These are phyloP conservation scores for Epinotia nisella DNA, from an alignment of 2,888 invertebrate species.

Conservation along the genomic window DNA sequence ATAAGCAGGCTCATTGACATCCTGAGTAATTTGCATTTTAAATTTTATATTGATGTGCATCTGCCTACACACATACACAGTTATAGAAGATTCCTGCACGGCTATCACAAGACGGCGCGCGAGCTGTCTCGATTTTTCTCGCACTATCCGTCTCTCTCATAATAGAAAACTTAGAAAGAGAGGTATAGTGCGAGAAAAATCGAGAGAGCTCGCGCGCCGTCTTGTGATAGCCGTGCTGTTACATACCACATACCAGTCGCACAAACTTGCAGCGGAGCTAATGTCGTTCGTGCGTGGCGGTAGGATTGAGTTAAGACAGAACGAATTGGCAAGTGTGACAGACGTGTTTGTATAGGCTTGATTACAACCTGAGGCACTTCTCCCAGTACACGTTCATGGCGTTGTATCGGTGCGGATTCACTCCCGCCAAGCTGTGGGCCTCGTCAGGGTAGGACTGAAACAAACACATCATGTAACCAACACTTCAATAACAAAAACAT, in stretches of 20 bases:
- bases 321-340: constrained; percentile 22
- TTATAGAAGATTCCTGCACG: neutral
- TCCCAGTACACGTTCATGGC: constrained; percentile 92
- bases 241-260: neutral
- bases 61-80: neutral
- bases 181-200: no score
- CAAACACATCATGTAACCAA: constrained; percentile 38
- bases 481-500: constrained; percentile 3
- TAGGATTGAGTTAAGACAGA: constrained; percentile 19
- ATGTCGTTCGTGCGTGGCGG: constrained; percentile 13
- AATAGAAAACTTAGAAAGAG: no score
- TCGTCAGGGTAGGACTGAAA: constrained; percentile 93
- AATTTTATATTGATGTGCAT: no score
- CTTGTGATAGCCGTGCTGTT: no score
- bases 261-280: constrained; percentile 10
- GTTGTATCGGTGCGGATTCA: constrained; percentile 91
- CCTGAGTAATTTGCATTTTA: no score
- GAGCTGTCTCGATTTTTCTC: no score
- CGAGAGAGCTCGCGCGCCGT: no score
- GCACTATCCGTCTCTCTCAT: no score
- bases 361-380: constrained; percentile 77
- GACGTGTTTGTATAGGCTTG: constrained; percentile 26
- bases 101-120: no score
- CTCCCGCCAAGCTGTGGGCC: constrained; percentile 88
- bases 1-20: no score